These are phyloP conservation scores for Otocyon megalotis DNA, from an alignment of 2,113 vertebrate species.

Conservation along the genomic window DNA sequence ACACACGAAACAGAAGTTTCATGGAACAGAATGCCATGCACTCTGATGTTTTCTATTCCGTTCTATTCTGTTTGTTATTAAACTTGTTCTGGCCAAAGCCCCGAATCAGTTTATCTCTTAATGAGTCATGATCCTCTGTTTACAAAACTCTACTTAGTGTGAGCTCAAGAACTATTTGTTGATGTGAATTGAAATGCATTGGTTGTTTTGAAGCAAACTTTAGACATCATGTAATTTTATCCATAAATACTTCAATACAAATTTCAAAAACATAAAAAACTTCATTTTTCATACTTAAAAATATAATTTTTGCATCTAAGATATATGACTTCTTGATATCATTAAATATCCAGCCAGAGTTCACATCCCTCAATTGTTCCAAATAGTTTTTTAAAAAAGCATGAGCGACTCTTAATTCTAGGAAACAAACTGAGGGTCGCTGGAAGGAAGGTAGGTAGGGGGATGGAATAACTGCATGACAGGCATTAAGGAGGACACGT, in stretches of 20 bases:
- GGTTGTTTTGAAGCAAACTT: slow-evolving; percentile 41
- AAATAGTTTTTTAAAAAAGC: not conserved
- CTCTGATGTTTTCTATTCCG: not conserved
- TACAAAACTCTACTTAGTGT: slow-evolving; percentile 15
- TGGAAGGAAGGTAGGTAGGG: too few species aligned
- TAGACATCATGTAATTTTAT: slow-evolving; percentile 42
- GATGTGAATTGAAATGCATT: slow-evolving; percentile 7
- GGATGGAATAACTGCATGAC: too few species aligned
- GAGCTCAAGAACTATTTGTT: slow-evolving; percentile 40
- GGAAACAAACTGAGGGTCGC: too few species aligned
- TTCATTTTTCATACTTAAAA: slow-evolving; percentile 12
- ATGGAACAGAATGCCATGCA: not conserved
- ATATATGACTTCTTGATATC: not conserved
- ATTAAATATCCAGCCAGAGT: not conserved
- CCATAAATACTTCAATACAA: slow-evolving; percentile 11
- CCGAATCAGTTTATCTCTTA: slow-evolving; percentile 18
- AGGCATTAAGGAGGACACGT: too few species aligned
- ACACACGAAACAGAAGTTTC: not conserved
- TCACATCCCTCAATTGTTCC: slow-evolving; percentile 33
- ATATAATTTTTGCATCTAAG: not conserved
- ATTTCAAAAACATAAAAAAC: slow-evolving; percentile 37
- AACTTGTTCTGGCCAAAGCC: slow-evolving; percentile 15
- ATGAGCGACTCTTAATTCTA: too few species aligned
- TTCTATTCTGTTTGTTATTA: not conserved
- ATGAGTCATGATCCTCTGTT: not conserved